These are phyloP conservation scores for Patagioenas fasciata DNA, from an alignment of 2,113 vertebrate genomes.

Conservation along the genomic window DNA sequence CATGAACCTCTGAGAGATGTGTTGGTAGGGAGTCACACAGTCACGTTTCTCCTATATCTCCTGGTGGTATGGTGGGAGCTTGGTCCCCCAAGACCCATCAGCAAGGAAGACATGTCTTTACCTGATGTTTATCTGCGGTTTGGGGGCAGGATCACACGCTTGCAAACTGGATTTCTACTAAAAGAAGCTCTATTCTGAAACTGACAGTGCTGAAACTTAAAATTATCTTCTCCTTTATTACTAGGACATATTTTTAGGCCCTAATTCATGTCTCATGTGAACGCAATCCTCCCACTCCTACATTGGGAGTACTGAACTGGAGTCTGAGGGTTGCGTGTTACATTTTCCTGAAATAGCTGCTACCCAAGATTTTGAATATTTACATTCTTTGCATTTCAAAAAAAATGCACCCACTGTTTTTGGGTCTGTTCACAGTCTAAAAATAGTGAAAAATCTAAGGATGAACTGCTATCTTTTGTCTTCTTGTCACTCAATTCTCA, in stretches of 20 bases:
- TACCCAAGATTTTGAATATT: neutral
- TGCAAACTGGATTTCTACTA: neutral
- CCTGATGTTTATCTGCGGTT: neutral
- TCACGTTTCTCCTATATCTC: rapidly evolving
- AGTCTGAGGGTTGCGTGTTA: neutral
- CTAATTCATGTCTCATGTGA: conserved; percentile 41
- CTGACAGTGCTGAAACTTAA: neutral
- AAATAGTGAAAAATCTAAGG: neutral
- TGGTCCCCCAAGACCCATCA: neutral
- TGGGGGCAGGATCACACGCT: neutral
- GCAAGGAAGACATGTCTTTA: neutral
- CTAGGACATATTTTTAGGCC: conserved; percentile 39
- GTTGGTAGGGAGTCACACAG: neutral
- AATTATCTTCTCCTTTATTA: conserved; percentile 30
- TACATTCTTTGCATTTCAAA: neutral
- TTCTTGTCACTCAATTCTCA: neutral
- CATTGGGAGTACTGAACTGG: neutral
- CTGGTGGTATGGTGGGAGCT: neutral
- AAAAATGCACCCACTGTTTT: neutral
- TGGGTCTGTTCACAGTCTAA: neutral
- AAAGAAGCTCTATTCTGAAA: conserved; percentile 2
- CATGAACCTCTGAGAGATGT: neutral
- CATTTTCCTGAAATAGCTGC: conserved; percentile 25
- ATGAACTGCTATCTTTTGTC: neutral
- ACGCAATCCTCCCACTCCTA: neutral